These are phyloP conservation scores for Catalaphyllia jardinei DNA, from an alignment of 64 coral and sea anemone genomes.

Conservation along the genomic window DNA sequence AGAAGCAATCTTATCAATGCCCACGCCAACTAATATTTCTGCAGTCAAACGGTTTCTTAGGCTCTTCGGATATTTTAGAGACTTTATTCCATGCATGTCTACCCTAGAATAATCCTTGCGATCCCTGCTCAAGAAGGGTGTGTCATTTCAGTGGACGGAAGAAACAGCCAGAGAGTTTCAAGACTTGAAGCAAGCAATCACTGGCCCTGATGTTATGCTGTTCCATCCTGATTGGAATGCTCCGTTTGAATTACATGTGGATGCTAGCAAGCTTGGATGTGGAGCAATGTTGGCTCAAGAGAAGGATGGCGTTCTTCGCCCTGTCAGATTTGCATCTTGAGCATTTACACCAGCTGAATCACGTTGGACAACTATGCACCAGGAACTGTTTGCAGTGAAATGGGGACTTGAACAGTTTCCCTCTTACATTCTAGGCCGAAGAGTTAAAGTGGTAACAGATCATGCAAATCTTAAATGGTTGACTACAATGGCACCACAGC, in stretches of 20 bases:
- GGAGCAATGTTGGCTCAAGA: conserved; percentile 31
- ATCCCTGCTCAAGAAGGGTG: background rate
- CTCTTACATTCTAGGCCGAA: conserved; percentile 29
- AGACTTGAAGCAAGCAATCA: no score
- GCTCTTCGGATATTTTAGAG: conserved; percentile 27
- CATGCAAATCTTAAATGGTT: conserved; percentile 35
- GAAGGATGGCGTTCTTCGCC: background rate
- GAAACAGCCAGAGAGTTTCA: background rate
- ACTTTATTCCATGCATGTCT: conserved; percentile 20
- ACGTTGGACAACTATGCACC: conserved; percentile 5
- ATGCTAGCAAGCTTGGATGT: conserved; percentile 29
- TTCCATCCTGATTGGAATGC: conserved; percentile 28
- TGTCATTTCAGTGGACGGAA: conserved; percentile 4
- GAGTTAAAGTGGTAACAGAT: no score
- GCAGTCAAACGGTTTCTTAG: conserved; percentile 24
- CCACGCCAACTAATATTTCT: background rate
- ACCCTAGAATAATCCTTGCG: background rate
- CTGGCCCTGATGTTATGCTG: background rate
- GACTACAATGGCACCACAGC: conserved; percentile 14
- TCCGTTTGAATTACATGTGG: conserved; percentile 15
- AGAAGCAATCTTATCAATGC: conserved; percentile 15
- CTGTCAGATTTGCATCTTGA: conserved; percentile 27
- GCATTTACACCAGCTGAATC: conserved; percentile 12
- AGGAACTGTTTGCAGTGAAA: conserved; percentile 19
- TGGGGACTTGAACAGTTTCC: conserved; percentile 55